Conservation (phyloP, 2,113 vertebrate genomes). For the Capreolus pygargus region DNA sequence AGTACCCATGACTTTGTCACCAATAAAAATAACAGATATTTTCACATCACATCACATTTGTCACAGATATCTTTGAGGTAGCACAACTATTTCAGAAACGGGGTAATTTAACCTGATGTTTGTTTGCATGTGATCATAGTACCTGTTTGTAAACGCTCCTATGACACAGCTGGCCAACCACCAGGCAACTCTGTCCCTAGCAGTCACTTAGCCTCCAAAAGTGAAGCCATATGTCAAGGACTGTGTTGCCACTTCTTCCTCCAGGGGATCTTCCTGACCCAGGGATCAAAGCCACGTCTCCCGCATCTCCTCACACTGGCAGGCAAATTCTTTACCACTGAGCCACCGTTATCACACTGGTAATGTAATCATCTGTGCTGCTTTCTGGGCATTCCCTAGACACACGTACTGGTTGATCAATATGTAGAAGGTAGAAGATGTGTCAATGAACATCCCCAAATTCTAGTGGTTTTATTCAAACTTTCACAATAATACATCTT, state of each 20-base stretch:
- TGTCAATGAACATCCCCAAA: background rate
- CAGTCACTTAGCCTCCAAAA: background rate
- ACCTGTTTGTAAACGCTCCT: background rate
- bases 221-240: background rate
- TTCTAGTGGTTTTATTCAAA: background rate
- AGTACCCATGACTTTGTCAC: background rate
- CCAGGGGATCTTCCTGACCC: background rate
- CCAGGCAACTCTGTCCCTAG: background rate
- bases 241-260: background rate
- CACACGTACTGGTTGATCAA: background rate
- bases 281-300: background rate
- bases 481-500: background rate
- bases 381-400: background rate
- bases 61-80: background rate
- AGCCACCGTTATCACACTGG: background rate
- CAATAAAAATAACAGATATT: background rate
- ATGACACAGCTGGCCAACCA: background rate
- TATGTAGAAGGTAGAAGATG: background rate
- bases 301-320: background rate
- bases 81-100: background rate
- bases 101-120: background rate
- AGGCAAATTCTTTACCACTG: background rate
- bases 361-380: background rate
- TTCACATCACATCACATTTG: background rate
- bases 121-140: background rate